A percentile compares a stretch with the other conserved stretches of the same genome.
phyloP scores from a whole-genome alignment of 2,797 vertebrate species.

The Naso thynnoides region DNA sequence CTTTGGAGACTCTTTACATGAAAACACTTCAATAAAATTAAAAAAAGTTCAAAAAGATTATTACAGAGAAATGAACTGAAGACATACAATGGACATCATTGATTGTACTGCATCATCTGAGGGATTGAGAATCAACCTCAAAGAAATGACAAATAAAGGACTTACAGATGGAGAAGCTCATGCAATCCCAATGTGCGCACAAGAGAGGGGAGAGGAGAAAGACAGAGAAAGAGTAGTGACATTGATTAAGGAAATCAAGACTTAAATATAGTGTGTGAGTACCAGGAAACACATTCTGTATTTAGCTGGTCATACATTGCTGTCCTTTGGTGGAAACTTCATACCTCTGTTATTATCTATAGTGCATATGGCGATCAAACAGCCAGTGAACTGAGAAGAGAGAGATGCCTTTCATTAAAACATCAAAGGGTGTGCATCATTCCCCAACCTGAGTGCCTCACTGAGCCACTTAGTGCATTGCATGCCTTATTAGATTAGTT shows the following conservation, averaged over 20 bases:
- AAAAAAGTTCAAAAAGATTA: not conserved
- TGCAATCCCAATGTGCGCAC: conserved; percentile 11
- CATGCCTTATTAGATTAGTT: conserved; percentile 73
- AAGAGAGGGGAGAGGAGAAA: conserved; percentile 10
- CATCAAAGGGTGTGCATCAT: conserved; percentile 75
- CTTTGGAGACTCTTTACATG: not conserved
- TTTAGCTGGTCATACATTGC: conserved; percentile 11
- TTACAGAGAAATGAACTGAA: conserved; percentile 25
- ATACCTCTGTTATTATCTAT: conserved; percentile 59
- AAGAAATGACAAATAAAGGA: conserved; percentile 31
- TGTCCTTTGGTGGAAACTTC: conserved; percentile 26
- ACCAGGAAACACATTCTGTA: not conserved
- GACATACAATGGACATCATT: not conserved
- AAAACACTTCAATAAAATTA: not conserved
- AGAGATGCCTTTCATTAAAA: conserved; percentile 73
- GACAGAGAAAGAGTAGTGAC: not conserved
- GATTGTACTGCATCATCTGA: conserved; percentile 30
- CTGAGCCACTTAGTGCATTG: conserved; percentile 68
- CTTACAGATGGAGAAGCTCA: conserved; percentile 31
- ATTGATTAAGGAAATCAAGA: conserved; percentile 1
- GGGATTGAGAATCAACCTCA: conserved; percentile 5
- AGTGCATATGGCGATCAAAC: conserved; percentile 45
- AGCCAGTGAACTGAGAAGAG: conserved; percentile 49
- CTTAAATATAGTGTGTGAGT: not conserved
- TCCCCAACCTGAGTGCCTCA: conserved; percentile 61